Percentiles rank a stretch among this genome's conserved stretches.
Conservation (phyloP, 1,140 invertebrate genomes). For the Venturia canescens region DNA sequence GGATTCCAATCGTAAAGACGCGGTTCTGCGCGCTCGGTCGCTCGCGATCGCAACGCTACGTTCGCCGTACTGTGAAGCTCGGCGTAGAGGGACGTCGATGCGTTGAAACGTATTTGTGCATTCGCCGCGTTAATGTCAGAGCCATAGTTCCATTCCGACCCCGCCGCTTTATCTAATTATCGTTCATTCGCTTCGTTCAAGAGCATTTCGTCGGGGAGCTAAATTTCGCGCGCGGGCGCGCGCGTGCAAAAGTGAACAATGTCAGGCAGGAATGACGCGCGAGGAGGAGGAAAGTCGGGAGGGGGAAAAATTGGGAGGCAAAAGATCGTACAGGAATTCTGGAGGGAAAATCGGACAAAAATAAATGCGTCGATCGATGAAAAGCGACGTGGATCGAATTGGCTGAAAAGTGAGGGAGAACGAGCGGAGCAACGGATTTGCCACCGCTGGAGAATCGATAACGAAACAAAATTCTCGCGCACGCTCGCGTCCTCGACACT, state of each 20-base stretch:
- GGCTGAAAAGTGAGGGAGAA: too few species aligned
- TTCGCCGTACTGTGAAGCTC: conserved; percentile 26
- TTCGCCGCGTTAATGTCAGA: too few species aligned
- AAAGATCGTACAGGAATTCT: too few species aligned
- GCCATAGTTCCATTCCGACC: conserved; percentile 8
- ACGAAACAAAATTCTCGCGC: too few species aligned
- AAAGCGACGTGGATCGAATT: too few species aligned
- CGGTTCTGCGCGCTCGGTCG: not conserved
- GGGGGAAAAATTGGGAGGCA: too few species aligned
- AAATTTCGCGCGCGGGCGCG: conserved; percentile 41
- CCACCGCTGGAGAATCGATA: too few species aligned
- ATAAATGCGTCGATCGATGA: too few species aligned
- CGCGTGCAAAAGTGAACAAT: conserved; percentile 27
- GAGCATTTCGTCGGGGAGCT: conserved; percentile 12
- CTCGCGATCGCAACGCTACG: not conserved
- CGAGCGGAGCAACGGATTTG: too few species aligned
- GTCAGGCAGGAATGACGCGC: not conserved
- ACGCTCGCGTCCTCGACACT: not conserved
- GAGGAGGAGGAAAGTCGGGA: too few species aligned
- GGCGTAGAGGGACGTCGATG: not conserved
- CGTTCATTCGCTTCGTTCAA: conserved; percentile 44
- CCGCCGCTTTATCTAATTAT: conserved; percentile 45
- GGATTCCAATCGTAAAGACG: not conserved
- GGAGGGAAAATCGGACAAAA: too few species aligned
- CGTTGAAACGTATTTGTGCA: not conserved